Evolutionary conservation across 2,113 vertebrate genomes (phyloP), one percentile per base, ranked within the genome.

Genomic region (Microcebus ravelobensis): DNA sequence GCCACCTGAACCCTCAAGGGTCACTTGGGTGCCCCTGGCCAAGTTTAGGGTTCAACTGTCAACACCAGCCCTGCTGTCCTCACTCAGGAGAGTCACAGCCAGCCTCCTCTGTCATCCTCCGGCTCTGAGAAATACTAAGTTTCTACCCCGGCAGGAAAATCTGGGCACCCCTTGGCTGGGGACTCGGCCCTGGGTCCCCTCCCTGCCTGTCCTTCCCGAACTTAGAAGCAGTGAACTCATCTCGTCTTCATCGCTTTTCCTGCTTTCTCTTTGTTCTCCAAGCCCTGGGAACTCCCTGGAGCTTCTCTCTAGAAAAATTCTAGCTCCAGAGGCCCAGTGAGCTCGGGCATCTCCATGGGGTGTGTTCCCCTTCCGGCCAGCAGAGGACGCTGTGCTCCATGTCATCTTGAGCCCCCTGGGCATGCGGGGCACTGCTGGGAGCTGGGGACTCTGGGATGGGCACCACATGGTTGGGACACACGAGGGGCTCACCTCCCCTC

Each of bases 321-420:
- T 34, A 13, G 6, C 5, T 74, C 42, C 42, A 39, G 74, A 31
- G 23, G 31, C 27, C 13, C 74, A 36, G 8, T 21, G 2, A 45
- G 50, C 36, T 11, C 1, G 31, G 36, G 21, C 61, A 67, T 81
- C 39, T 91, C 55, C 13, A 13, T 14, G 36, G 36, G 90, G 31
- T 39, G 21, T 34, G 31, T 92, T 84, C 87, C 52, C 21, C 0
- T 68, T 63, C n/a, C 0, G 0, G 65, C 48, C 82, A 81, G 71
- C 82, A 91, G 90, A 93, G 57, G 90, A 63, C 25, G 70, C 81
- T 87, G 85, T 87, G 81, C 63, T 55, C 34, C 80, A 4, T 1
- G 36, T 68, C 76, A 25, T 55, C 48, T 4, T 2, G 50, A 0
- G 1, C 11, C 57, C 52, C 80, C 74, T n/a, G 59, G 50, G 7